These are phyloP conservation scores for Seriola rivoliana DNA, from an alignment of 2,113 vertebrate species.

Conservation along the genomic window DNA sequence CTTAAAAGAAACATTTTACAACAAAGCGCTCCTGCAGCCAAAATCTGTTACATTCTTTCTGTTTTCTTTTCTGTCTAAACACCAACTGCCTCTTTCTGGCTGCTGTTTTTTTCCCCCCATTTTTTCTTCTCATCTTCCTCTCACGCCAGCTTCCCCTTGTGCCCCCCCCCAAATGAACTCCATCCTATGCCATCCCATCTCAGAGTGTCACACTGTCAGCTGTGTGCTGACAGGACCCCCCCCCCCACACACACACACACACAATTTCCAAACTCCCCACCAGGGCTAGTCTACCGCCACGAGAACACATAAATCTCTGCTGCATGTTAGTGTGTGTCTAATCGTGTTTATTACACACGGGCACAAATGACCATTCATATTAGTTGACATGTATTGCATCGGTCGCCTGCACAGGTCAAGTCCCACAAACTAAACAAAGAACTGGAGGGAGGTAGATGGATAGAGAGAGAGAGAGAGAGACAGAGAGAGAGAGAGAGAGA, in stretches of 20 bases:
- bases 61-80: not conserved
- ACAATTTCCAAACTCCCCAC: slow-evolving; percentile 21
- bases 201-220: slow-evolving; percentile 42
- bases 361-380: slow-evolving; percentile 47
- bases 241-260: not conserved
- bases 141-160: not conserved
- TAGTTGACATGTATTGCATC: slow-evolving; percentile 29
- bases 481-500: slow-evolving; percentile 20
- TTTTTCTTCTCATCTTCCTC: not conserved
- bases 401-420: slow-evolving; percentile 35
- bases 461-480: slow-evolving; percentile 28
- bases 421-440: slow-evolving; percentile 52
- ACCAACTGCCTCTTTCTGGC: not conserved
- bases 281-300: slow-evolving; percentile 42
- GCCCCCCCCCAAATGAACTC: not conserved
- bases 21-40: not conserved
- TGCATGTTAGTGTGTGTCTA: slow-evolving; percentile 41
- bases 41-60: not conserved
- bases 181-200: slow-evolving; percentile 9
- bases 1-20: slow-evolving; percentile 3
- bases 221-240: slow-evolving; percentile 46
- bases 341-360: slow-evolving; percentile 54
- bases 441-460: slow-evolving; percentile 36
- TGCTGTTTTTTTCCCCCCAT: not conserved
- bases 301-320: slow-evolving; percentile 63